Evolutionary conservation across 2,888 invertebrate species (phyloP).

Genomic region (Eupithecia subumbrata): DNA sequence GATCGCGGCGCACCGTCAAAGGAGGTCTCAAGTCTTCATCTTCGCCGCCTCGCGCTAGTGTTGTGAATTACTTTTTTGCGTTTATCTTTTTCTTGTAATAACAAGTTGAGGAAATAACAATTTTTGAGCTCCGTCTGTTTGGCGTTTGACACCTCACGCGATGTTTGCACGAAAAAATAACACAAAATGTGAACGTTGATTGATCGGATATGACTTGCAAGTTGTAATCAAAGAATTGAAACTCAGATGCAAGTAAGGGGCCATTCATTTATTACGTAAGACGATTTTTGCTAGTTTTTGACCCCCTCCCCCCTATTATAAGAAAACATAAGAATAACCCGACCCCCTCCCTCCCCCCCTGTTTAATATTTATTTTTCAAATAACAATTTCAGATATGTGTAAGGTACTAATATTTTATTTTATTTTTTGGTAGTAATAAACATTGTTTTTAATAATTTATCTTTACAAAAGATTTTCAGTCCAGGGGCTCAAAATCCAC

Average conservation of each 20-base stretch:
- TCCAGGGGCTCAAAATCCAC: too few relatives aligned
- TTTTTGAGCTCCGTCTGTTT: slow-evolving; percentile 52
- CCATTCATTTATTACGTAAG: too few relatives aligned
- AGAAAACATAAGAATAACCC: too few relatives aligned
- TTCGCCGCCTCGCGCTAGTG: slow-evolving; percentile 73
- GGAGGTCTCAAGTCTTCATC: slow-evolving; percentile 55
- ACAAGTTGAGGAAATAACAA: slow-evolving; percentile 64
- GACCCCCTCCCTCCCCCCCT: too few relatives aligned
- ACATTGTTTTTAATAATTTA: too few relatives aligned
- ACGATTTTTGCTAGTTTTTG: too few relatives aligned
- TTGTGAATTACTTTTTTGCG: slow-evolving; percentile 75
- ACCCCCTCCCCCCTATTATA: too few relatives aligned
- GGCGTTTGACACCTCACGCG: slow-evolving; percentile 74
- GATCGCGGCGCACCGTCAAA: slow-evolving; percentile 51
- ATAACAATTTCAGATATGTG: too few relatives aligned
- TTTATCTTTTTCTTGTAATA: slow-evolving; percentile 65
- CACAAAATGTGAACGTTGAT: slow-evolving; percentile 37
- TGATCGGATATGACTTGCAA: slow-evolving; percentile 37
- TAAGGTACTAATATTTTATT: too few relatives aligned
- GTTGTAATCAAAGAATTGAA: neutral
- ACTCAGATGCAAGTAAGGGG: neutral
- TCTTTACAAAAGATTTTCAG: too few relatives aligned
- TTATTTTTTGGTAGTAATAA: too few relatives aligned
- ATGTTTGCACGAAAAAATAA: slow-evolving; percentile 47
- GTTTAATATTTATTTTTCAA: too few relatives aligned